A percentile compares a stretch with the other conserved stretches of the same genome.
phyloP scores from a whole-genome alignment of 1,140 invertebrate genomes.

The Paramacrobiotus metropolitanus region DNA sequence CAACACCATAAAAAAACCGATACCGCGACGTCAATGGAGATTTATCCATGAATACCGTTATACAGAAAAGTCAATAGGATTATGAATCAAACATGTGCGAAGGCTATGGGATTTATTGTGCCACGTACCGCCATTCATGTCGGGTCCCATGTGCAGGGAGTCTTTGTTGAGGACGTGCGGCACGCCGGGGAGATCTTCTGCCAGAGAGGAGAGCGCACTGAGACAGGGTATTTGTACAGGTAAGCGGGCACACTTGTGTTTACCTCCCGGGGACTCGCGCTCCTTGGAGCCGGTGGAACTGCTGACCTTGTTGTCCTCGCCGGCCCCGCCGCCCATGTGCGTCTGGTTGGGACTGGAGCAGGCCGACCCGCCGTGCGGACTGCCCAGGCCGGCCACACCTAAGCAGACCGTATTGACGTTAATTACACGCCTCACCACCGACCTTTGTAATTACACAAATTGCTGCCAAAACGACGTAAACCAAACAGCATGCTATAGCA shows the following conservation, averaged over 20 bases:
- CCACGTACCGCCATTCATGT: not conserved
- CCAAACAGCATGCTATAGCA: no score
- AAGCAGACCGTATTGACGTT: no score
- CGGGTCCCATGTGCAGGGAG: not conserved
- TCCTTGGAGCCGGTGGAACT: conserved; percentile 4
- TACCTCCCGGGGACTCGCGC: not conserved
- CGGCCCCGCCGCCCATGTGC: not conserved
- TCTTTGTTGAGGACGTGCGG: not conserved
- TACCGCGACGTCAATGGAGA: no score
- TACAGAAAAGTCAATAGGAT: not conserved
- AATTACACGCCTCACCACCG: no score
- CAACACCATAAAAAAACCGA: no score
- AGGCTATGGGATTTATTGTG: not conserved
- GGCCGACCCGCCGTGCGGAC: no score
- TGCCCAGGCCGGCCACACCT: no score
- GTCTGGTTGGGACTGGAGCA: not conserved
- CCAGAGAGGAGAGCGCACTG: no score
- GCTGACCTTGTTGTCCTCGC: conserved; percentile 1
- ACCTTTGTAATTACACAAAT: no score
- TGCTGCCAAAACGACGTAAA: no score
- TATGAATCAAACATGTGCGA: not conserved
- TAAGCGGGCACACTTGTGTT: not conserved
- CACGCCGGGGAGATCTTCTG: not conserved
- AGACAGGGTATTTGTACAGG: not conserved
- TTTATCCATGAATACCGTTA: no score